A percentile compares a stretch with the other conserved stretches of the same genome.
Evolutionary conservation across 2,113 vertebrate species (phyloP).

Genomic region (Tiliqua scincoides): DNA sequence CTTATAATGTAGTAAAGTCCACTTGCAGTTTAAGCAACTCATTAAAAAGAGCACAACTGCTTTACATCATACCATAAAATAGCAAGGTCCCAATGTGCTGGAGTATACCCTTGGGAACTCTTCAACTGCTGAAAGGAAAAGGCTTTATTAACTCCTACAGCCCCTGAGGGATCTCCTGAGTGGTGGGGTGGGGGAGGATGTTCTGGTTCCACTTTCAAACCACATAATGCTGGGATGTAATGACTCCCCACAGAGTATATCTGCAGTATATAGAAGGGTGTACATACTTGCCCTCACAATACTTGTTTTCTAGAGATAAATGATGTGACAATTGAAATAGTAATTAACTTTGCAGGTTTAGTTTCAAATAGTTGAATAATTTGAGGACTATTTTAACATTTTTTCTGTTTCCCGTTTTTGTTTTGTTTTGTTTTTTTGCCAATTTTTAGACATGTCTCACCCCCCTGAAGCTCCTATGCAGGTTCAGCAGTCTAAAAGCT

Average conservation of each 20-base stretch:
- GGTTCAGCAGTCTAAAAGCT: too few relatives aligned
- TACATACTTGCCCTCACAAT: neutral
- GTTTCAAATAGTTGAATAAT: neutral
- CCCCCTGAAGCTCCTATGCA: too few relatives aligned
- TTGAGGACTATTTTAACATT: neutral
- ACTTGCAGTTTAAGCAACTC: neutral
- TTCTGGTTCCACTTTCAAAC: neutral
- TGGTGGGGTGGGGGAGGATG: neutral
- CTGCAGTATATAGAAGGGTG: neutral
- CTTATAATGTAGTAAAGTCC: neutral
- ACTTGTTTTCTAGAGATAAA: neutral
- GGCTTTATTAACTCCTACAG: neutral
- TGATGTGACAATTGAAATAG: neutral
- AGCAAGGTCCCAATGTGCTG: neutral
- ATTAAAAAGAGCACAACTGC: neutral
- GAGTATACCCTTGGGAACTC: neutral
- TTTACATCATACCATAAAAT: neutral
- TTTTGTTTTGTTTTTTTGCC: too few relatives aligned
- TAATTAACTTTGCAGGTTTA: neutral
- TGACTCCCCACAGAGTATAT: neutral
- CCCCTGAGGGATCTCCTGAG: constrained; percentile 6
- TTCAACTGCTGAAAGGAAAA: constrained; percentile 13
- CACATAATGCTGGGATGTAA: neutral
- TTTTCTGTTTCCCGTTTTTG: neutral
- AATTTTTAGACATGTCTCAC: too few relatives aligned